phyloP scores from a whole-genome alignment of 2,888 invertebrate species.

The Stenodera caucasica region DNA sequence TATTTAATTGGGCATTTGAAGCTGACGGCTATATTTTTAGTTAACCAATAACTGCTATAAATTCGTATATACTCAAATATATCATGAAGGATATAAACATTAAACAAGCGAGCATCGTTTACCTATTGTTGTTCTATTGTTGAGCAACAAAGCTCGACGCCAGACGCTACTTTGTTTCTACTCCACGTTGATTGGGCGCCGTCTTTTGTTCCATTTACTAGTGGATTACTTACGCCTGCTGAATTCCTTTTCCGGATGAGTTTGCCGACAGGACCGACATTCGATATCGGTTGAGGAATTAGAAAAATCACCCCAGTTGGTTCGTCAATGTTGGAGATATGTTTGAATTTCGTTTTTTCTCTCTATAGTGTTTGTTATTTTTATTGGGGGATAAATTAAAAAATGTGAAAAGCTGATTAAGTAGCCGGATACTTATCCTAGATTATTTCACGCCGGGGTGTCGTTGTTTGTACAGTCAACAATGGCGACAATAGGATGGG shows the following conservation, averaged over 20 bases:
- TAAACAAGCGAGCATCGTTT: slow-evolving; percentile 54
- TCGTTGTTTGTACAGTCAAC: slow-evolving; percentile 50
- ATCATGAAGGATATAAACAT: slow-evolving; percentile 46
- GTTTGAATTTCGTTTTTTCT: slow-evolving; percentile 1
- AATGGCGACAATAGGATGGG: slow-evolving; percentile 47
- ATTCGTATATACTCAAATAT: background rate
- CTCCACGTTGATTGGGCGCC: slow-evolving; percentile 50
- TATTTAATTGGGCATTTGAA: slow-evolving; percentile 52
- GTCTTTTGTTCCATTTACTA: slow-evolving; percentile 53
- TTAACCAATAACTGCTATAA: slow-evolving; percentile 36
- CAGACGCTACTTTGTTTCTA: slow-evolving; percentile 52
- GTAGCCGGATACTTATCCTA: slow-evolving; percentile 44
- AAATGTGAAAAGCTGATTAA: slow-evolving; percentile 49
- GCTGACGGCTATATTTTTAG: slow-evolving; percentile 42
- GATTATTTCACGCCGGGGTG: slow-evolving; percentile 54
- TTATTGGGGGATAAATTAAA: slow-evolving; percentile 11
- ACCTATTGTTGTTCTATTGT: slow-evolving; percentile 52
- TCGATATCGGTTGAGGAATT: slow-evolving; percentile 30
- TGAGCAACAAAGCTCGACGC: slow-evolving; percentile 51
- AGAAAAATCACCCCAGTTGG: background rate
- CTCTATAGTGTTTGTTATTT: slow-evolving; percentile 10
- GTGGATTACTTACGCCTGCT: slow-evolving; percentile 51
- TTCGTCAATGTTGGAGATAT: slow-evolving; percentile 2
- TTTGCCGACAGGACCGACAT: slow-evolving; percentile 39
- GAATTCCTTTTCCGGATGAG: slow-evolving; percentile 47